Conservation (phyloP, 2,888 invertebrate genomes). For the Cheilosia vernalis region DNA sequence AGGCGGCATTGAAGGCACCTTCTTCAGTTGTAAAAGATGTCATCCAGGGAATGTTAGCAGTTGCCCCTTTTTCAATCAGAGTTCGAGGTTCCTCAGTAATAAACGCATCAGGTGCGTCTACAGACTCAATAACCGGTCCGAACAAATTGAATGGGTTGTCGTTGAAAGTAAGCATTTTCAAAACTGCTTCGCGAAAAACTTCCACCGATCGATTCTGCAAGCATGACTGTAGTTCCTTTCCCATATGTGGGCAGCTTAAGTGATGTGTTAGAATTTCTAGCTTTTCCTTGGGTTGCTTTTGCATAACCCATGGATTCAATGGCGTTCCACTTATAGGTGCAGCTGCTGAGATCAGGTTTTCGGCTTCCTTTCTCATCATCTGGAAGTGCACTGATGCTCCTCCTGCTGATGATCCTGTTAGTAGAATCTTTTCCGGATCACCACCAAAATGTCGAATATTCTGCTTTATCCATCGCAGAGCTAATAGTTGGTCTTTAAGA, state of each 20-base stretch:
- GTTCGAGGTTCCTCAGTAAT: conserved; percentile 86
- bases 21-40: conserved; percentile 87
- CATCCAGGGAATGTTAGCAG: conserved; percentile 87
- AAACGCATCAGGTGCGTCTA: conserved; percentile 84
- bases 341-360: conserved; percentile 26
- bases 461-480: conserved; percentile 87
- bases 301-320: conserved; percentile 85
- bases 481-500: conserved; percentile 88
- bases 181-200: conserved; percentile 84
- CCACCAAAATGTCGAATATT: conserved; percentile 89
- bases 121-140: conserved; percentile 87
- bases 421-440: conserved; percentile 87
- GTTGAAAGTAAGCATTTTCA: conserved; percentile 82
- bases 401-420: conserved; percentile 89
- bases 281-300: conserved; percentile 80
- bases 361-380: conserved; percentile 81
- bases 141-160: conserved; percentile 89
- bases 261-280: conserved; percentile 85
- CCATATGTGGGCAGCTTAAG: conserved; percentile 86
- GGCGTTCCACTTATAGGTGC: conserved; percentile 87
- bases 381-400: conserved; percentile 90
- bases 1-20: conserved; percentile 87
- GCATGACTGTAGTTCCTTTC: conserved; percentile 86
- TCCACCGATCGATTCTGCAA: conserved; percentile 86
- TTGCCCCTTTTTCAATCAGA: conserved; percentile 85